A percentile compares a stretch with the other conserved stretches of the same genome.
These are phyloP conservation scores for Andrena bucephala DNA, from an alignment of 2,888 invertebrate species.

Conservation along the genomic window DNA sequence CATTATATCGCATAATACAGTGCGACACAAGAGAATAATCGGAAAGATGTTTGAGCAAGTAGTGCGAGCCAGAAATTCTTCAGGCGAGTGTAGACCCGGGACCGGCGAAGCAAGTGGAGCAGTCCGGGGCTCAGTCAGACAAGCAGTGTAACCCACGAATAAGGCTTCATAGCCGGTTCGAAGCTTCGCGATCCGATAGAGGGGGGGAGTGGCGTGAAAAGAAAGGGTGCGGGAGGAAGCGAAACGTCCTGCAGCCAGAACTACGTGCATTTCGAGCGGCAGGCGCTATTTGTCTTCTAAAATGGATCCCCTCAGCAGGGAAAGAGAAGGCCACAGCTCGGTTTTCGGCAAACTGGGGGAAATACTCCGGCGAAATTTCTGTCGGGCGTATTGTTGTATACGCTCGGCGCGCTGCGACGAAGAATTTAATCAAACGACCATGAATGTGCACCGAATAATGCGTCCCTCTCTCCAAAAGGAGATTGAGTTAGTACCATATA, in stretches of 20 bases:
- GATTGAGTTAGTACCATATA: slow-evolving; percentile 1
- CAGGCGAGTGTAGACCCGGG: too few species aligned
- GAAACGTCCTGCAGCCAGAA: neutral
- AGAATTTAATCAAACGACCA: slow-evolving; percentile 25
- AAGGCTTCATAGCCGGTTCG: neutral
- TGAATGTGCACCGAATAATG: neutral
- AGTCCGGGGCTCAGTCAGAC: neutral
- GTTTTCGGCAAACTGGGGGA: slow-evolving; percentile 23
- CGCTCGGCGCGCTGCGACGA: neutral
- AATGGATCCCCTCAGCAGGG: slow-evolving; percentile 27
- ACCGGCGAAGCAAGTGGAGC: neutral
- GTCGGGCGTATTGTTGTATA: neutral
- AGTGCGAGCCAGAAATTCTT: neutral
- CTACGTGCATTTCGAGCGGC: slow-evolving; percentile 1
- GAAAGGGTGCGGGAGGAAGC: neutral
- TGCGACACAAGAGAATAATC: too few species aligned
- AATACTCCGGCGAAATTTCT: slow-evolving; percentile 8
- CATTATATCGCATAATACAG: too few species aligned
- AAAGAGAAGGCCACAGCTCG: slow-evolving; percentile 22
- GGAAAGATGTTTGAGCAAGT: neutral
- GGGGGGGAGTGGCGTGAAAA: neutral
- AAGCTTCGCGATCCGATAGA: neutral
- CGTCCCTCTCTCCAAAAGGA: neutral
- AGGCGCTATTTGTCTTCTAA: slow-evolving; percentile 41
- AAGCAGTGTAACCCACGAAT: neutral